A percentile compares a stretch with the other conserved stretches of the same genome.
phyloP scores from a whole-genome alignment of 2,888 invertebrate genomes.

The Noctuana brunneofusca region DNA sequence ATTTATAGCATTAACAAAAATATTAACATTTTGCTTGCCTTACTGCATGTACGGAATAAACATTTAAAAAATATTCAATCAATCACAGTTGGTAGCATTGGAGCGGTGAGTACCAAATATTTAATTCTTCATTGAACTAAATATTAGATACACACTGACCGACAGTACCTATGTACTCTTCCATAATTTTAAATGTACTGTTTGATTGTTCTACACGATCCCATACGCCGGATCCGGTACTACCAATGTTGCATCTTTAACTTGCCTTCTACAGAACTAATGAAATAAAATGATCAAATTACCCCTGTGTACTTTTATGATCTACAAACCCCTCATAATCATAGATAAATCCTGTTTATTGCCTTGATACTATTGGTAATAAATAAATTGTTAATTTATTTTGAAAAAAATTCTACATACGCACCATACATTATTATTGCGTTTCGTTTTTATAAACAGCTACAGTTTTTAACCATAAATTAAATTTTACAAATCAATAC shows the following conservation, averaged over 20 bases:
- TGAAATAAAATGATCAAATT: conserved; percentile 28
- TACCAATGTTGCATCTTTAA: conserved; percentile 14
- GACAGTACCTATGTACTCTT: neutral
- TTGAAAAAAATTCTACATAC: too few species aligned
- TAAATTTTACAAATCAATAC: too few species aligned
- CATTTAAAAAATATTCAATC: conserved; percentile 6
- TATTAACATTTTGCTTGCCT: conserved; percentile 19
- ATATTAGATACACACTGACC: too few species aligned
- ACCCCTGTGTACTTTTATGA: neutral
- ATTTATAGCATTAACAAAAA: conserved; percentile 4
- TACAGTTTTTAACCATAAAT: too few species aligned
- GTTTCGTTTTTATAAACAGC: too few species aligned
- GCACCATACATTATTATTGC: too few species aligned
- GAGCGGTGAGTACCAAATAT: too few species aligned
- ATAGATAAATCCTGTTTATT: too few species aligned
- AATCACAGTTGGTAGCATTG: conserved; percentile 12
- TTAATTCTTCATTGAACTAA: too few species aligned
- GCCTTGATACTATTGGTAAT: too few species aligned
- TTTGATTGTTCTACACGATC: neutral
- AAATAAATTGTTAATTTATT: too few species aligned
- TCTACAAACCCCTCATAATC: neutral
- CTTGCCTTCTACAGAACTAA: conserved; percentile 23
- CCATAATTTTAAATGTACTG: neutral
- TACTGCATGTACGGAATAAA: conserved; percentile 24
- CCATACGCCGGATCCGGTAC: too few species aligned